Percentiles rank a stretch among this genome's conserved stretches.
Evolutionary conservation across 2,797 vertebrate genomes (phyloP).

Genomic region (Threskiornis aethiopicus): DNA sequence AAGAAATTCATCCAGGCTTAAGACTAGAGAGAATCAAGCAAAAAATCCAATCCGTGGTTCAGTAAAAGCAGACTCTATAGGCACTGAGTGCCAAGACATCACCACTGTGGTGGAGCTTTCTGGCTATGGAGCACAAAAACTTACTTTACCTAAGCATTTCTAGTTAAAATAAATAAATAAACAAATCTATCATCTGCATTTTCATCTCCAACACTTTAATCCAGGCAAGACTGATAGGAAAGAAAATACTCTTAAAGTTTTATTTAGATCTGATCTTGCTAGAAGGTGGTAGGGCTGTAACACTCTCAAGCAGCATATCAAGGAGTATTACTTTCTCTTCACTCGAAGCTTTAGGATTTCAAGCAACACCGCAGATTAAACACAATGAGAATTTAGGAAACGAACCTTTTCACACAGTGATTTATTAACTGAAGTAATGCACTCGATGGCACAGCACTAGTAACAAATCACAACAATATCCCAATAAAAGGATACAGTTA

Average conservation of each 20-base stretch:
- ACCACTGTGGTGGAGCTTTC: background rate
- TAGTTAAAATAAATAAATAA: background rate
- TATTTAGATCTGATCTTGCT: background rate
- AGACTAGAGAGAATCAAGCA: background rate
- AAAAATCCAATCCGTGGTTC: background rate
- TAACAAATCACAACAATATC: slow-evolving; percentile 73
- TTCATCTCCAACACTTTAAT: background rate
- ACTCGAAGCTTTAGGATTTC: slow-evolving; percentile 36
- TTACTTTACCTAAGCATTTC: background rate
- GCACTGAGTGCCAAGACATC: background rate
- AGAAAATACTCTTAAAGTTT: background rate
- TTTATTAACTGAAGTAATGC: slow-evolving; percentile 77
- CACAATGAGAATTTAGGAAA: slow-evolving; percentile 55
- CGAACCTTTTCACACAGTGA: slow-evolving; percentile 55
- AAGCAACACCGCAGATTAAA: slow-evolving; percentile 39
- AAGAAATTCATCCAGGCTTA: background rate
- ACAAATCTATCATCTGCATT: background rate
- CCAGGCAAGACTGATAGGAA: background rate
- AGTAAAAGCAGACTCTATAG: background rate
- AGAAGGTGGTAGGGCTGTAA: background rate
- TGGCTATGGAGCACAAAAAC: background rate
- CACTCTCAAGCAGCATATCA: background rate
- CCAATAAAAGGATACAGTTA: slow-evolving; percentile 76
- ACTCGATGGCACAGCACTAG: slow-evolving; percentile 52
- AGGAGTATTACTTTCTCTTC: background rate